Conservation (phyloP, 2,888 invertebrate species). For the Andrena dorsata region DNA sequence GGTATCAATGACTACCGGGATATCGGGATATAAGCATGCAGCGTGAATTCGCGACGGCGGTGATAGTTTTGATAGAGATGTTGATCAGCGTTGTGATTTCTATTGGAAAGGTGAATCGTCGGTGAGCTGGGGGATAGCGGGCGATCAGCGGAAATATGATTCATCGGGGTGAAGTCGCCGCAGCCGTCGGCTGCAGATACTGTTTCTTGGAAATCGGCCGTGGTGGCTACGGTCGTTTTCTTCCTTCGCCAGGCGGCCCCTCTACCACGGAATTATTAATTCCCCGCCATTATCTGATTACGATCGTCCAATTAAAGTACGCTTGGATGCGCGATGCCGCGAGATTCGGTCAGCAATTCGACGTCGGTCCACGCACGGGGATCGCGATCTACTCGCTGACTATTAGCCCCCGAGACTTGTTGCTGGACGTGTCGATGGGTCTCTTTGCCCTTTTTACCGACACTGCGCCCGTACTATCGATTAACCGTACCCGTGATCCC, state of each 20-base stretch:
- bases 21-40: no score
- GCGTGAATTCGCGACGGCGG: no score
- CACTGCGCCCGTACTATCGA: slow-evolving; percentile 37
- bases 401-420: slow-evolving; percentile 57
- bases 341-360: slow-evolving; percentile 53
- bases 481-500: slow-evolving; percentile 31
- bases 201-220: slow-evolving; percentile 27
- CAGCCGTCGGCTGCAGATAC: background rate
- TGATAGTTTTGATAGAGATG: no score
- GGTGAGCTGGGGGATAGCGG: background rate
- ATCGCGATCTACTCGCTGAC: slow-evolving; percentile 55
- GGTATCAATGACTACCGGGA: no score
- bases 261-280: slow-evolving; percentile 62
- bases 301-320: slow-evolving; percentile 68
- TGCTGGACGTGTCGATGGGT: slow-evolving; percentile 51
- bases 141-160: slow-evolving; percentile 1
- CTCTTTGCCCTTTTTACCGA: slow-evolving; percentile 37
- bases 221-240: slow-evolving; percentile 11
- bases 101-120: background rate
- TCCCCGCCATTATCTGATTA: slow-evolving; percentile 62
- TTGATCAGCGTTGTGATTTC: no score
- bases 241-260: slow-evolving; percentile 16
- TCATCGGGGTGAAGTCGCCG: slow-evolving; percentile 12
- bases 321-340: slow-evolving; percentile 49
- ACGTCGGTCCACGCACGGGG: slow-evolving; percentile 50